Evolutionary conservation across 2,888 invertebrate genomes (phyloP), one percentile per base, ranked within the genome.

Genomic region (Rosalia funebris): DNA sequence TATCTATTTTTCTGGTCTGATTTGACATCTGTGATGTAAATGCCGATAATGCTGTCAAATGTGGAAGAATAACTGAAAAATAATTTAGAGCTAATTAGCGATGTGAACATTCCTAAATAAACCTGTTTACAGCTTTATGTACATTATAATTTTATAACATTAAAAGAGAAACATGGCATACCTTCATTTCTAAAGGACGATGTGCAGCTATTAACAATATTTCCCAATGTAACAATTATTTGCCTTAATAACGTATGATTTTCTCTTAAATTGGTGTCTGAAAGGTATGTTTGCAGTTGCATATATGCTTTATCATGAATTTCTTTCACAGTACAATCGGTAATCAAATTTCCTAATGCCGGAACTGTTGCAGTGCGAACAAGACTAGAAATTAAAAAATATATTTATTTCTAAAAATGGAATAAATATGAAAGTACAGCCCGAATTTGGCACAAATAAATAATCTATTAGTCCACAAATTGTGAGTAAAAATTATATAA

Each of bases 281-380:
- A 71, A 19, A 83, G 71, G 42, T 82, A 81, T 14, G 78, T 80
- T 70, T 84, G 83, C 11, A 84, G 70, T 70, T 84, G 83, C 75
- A 86, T 80, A 61, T 85, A 84, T 20, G 84, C 84, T 75, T 87
- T 87, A 64, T 87, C 86, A 47, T 84, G 83, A 1, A 85, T 83
- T 77, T 85, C 83, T 60, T 77, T 79, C 1, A 82, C 77, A 32
- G 76, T 77, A 63, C 84, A 83, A 57, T 84, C 82, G 0, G 81
- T 84, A 53, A 84, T 84, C n/a, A 89, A 82, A 57, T 83, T 83
- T 16, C 89, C 89, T 61, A 89, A 81, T 1, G 88, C 86, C 44
- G 87, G 85, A 66, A 90, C 83, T 2, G 88, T 86, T 2, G 88
- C 85, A 45, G 86, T 85, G 71, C 86, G 82, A 0, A 90, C 89